phyloP scores from a whole-genome alignment of 2,888 invertebrate genomes.

The Drosophila algonquin region DNA sequence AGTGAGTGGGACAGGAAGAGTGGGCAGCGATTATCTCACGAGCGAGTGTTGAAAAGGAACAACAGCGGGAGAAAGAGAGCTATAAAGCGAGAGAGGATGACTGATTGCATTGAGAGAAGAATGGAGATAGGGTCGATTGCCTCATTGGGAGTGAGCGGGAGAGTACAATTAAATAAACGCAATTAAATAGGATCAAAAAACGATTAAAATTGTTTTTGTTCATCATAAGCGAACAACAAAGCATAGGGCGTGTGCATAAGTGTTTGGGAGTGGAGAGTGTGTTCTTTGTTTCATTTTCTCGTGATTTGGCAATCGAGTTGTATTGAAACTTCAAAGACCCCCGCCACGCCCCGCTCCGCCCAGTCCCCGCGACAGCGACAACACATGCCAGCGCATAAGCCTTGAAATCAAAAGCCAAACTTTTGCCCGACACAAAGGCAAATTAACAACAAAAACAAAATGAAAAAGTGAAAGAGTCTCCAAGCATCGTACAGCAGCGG shows the following conservation, averaged over 20 bases:
- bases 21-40: conserved; percentile 5
- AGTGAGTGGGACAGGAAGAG: not conserved
- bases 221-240: not conserved
- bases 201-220: not conserved
- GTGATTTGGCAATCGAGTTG: not conserved
- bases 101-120: not conserved
- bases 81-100: not conserved
- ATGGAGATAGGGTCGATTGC: not conserved
- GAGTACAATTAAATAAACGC: not conserved
- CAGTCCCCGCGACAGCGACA: not conserved
- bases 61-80: not conserved
- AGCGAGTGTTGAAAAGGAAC: not conserved
- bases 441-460: conserved; percentile 24
- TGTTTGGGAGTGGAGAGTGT: not conserved
- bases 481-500: not conserved
- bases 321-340: not conserved
- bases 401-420: conserved; percentile 37
- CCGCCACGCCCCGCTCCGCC: not conserved
- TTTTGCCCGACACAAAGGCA: not conserved
- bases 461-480: conserved; percentile 3
- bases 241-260: not conserved
- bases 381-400: conserved; percentile 15
- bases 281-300: not conserved
- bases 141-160: not conserved
- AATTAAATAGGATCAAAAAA: not conserved